Evolutionary conservation across 2,797 vertebrate species (phyloP), one percentile per base, ranked within the genome.

Genomic region (Orestias chungarensis): DNA sequence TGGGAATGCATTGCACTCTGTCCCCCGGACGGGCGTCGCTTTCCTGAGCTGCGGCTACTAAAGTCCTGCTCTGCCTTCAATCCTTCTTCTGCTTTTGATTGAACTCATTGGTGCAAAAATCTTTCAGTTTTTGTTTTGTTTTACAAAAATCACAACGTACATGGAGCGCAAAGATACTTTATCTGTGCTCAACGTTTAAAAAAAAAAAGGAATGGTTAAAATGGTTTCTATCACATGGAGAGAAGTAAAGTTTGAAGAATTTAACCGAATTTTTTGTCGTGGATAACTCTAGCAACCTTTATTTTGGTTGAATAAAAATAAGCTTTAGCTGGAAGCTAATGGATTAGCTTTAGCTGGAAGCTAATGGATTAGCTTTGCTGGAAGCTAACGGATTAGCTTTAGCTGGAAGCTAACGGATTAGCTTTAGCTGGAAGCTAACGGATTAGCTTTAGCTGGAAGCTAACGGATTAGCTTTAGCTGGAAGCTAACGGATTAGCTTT

Each of bases 1-100:
- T 74, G 70, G 78, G 85, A 76, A 46, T 71, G 74, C 85, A 94
- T 93, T 94, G 93, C 93, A 95, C 94, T 90, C 91, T 81, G 88
- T 88, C 92, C 93, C 93, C n/a, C n/a, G n/a, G n/a, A n/a, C n/a
- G n/a, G n/a, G n/a, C n/a, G n/a, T n/a, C 57, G 79, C 64, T 71
- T 73, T 87, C 84, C 88, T 89, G 79, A 87, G 86, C 86, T 82
- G 78, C 77, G 73, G 75, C 77, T 79, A 79, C 81, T 59, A 31
- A 88, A 44, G 57, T 66, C 42, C 55, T 44, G 38, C 68, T 62
- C 70, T 79, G 68, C 74, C 68, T 74, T 73, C 49, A 7, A 73
- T 76, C 79, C 77, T 38, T 80, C 76, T 35, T 75, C 68, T 67
- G 79, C 69, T 78, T 11, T 61, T 62, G 49, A 71, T 78, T 78